A percentile compares a stretch with the other conserved stretches of the same genome.
Evolutionary conservation across 2,113 vertebrate species (phyloP).

Genomic region (Polyodon spathula): DNA sequence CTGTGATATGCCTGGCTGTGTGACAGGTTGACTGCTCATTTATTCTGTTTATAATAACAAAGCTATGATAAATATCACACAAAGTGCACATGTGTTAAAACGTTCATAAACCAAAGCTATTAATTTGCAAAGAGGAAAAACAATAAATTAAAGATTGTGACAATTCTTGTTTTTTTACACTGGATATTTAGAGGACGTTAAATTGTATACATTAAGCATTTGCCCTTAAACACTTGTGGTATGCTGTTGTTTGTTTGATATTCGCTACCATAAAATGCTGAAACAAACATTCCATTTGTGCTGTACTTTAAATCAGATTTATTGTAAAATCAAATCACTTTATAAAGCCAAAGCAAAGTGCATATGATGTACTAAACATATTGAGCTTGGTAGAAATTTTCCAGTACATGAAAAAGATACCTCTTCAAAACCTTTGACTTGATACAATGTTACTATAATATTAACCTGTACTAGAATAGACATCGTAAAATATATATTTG

Average conservation of each 20-base stretch:
- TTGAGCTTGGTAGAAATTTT: no score
- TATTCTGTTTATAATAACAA: conserved; percentile 93
- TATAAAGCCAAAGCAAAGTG: no score
- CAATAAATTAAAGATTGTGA: conserved; percentile 56
- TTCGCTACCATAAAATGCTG: conserved; percentile 15
- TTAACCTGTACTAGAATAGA: no score
- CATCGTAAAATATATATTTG: no score
- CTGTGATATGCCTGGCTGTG: conserved; percentile 69
- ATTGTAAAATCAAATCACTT: conserved; percentile 17
- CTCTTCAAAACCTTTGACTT: no score
- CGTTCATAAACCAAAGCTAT: conserved; percentile 81
- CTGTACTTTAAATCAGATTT: conserved; percentile 20
- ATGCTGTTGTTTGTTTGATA: conserved; percentile 27
- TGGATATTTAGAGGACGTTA: conserved; percentile 48
- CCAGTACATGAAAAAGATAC: no score
- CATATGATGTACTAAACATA: no score
- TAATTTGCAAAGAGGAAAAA: conserved; percentile 60
- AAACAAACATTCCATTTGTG: conserved; percentile 20
- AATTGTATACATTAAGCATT: conserved; percentile 47
- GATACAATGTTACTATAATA: no score
- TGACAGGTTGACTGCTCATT: conserved; percentile 90
- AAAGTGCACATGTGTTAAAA: conserved; percentile 96
- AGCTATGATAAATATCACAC: conserved; percentile 88
- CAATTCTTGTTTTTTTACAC: conserved; percentile 52
- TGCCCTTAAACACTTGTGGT: conserved; percentile 38